Conservation (phyloP, 2,797 vertebrate species). For the Melanotaenia boesemani region DNA sequence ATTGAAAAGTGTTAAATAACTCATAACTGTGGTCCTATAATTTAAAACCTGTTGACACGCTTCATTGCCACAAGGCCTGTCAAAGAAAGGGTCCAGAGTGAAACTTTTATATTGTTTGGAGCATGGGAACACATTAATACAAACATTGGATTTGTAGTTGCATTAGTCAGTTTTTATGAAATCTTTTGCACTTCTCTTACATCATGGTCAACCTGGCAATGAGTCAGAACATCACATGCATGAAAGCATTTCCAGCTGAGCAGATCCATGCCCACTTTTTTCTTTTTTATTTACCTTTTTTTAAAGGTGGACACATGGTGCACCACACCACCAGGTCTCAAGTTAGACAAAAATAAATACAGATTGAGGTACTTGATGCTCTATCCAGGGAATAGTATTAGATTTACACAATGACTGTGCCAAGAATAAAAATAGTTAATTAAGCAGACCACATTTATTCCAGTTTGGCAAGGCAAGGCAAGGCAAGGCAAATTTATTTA, state of each 20-base stretch:
- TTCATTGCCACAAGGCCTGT: slow-evolving; percentile 24
- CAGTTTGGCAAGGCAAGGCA: too few relatives aligned
- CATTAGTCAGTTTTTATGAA: slow-evolving; percentile 51
- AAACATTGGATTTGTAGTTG: slow-evolving; percentile 30
- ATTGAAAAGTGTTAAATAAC: slow-evolving; percentile 38
- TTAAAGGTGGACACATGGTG: slow-evolving; percentile 16
- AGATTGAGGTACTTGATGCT: neutral
- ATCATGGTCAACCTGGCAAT: slow-evolving; percentile 41
- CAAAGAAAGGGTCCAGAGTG: slow-evolving; percentile 4
- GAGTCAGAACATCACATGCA: slow-evolving; percentile 24
- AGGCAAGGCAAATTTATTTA: too few relatives aligned
- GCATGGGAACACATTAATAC: slow-evolving; percentile 23
- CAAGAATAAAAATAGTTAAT: neutral
- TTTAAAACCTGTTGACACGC: slow-evolving; percentile 42
- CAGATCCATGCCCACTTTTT: slow-evolving; percentile 20
- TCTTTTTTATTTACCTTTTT: slow-evolving; percentile 30
- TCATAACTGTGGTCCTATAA: slow-evolving; percentile 9
- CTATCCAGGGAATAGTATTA: neutral
- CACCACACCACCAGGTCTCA: slow-evolving; percentile 17
- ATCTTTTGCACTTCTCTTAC: slow-evolving; percentile 31
- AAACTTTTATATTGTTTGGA: slow-evolving; percentile 23
- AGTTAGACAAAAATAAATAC: slow-evolving; percentile 27
- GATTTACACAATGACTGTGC: neutral
- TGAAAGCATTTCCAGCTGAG: slow-evolving; percentile 38
- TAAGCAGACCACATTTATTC: neutral